Evolutionary conservation across 2,888 invertebrate genomes (phyloP).

Genomic region (Ormyrus pomaceus): DNA sequence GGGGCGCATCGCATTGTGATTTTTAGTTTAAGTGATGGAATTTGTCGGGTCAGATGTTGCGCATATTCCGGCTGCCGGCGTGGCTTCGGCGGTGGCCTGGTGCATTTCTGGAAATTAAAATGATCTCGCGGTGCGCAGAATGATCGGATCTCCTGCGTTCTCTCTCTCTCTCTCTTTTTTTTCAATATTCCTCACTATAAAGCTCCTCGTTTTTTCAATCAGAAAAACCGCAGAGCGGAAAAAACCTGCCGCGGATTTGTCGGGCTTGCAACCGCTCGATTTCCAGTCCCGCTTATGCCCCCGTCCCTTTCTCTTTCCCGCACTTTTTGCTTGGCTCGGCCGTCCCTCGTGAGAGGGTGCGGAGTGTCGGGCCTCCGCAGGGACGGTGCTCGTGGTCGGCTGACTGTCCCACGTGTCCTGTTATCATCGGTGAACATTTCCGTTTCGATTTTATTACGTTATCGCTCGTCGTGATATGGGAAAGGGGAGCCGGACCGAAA

Average conservation of each 20-base stretch:
- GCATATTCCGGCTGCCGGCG: background rate
- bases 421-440: constrained; percentile 43
- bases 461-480: constrained; percentile 2
- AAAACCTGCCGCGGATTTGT: constrained; percentile 35
- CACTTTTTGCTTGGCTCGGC: background rate
- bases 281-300: background rate
- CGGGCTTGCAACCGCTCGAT: constrained; percentile 10
- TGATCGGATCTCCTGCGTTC: constrained; percentile 2
- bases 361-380: constrained; percentile 28
- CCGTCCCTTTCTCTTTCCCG: constrained; percentile 1
- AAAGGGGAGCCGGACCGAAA: background rate
- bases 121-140: constrained; percentile 1
- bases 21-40: too few species aligned
- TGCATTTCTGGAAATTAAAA: constrained; percentile 33
- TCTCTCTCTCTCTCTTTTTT: background rate
- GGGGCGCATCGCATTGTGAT: too few species aligned
- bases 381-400: constrained; percentile 10
- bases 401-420: constrained; percentile 44
- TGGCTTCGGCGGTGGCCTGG: too few species aligned
- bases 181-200: background rate
- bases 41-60: background rate
- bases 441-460: constrained; percentile 31
- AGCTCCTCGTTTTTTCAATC: constrained; percentile 29
- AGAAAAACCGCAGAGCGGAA: constrained; percentile 41
- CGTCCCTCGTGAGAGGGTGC: background rate